Base-by-base conservation (phyloP, 2,113 vertebrate genomes). In the Pyxicephalus adspersus region DNA sequence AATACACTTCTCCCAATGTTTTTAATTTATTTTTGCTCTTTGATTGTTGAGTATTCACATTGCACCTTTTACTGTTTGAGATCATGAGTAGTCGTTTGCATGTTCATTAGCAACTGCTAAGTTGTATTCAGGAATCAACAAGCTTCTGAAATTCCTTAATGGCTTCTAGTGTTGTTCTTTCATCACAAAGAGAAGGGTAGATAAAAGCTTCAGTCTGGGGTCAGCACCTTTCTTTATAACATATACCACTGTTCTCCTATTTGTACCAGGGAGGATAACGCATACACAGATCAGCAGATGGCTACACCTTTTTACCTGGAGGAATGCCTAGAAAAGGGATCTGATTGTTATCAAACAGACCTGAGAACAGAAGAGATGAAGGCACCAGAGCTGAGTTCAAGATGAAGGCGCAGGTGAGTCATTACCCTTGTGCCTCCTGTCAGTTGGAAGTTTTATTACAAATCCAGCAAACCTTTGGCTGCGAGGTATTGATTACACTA, bases 401-500 rank as follows among this genome's bases (percentile, higher is more conserved):
- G 71, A 66, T 60, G 50, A 82, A 52, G 51, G 63, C 60, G 64
- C 61, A 82, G 70, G 60, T 38, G 50, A 66, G 63, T 15, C 15
- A 57, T 57, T 55, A 45, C 50, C 23, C 22, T 18, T 23, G 68
- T 64, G 71, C 19, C 38, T 61, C 68, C 54, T 81, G 50, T 75
- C 70, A 58, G 70, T 50, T 60, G 23, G 22, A 58, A 25, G 54
- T 66, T 57, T 64, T 81, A 73, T 75, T 55, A 82, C 29, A 28
- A 58, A 34, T 63, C 28, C 54, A 81, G 63, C 26, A 34, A 55
- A 55, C 50, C 25, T 8, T 63, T 57, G 63, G 52, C 45, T 52
- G 26, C 70, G 34, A 67, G 29, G n/a, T 81, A 75, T 75, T 66
- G 61, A 82, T 82, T 82, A 82, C 70, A 66, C 26, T 50, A 34